Conservation (phyloP, 2,888 invertebrate species). For the Ditula angustiorana region DNA sequence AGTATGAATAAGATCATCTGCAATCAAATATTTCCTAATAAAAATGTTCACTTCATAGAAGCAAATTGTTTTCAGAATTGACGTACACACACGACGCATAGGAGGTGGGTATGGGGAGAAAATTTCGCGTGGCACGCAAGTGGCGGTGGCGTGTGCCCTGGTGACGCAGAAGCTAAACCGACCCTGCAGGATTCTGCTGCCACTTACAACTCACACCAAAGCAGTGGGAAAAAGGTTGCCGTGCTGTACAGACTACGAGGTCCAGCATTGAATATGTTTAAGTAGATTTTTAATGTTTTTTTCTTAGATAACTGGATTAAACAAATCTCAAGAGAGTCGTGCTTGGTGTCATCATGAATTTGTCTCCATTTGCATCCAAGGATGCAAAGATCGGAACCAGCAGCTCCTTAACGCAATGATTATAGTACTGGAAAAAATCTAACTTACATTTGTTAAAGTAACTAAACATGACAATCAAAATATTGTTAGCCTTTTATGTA, state of each 20-base stretch:
- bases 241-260: constrained; percentile 80
- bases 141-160: constrained; percentile 87
- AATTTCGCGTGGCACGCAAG: constrained; percentile 84
- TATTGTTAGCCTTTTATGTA: neutral
- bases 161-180: constrained; percentile 85
- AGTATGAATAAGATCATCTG: neutral
- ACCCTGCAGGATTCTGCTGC: constrained; percentile 88
- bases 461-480: neutral
- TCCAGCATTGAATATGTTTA: constrained; percentile 40
- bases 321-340: too few species aligned
- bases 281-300: neutral
- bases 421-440: too few species aligned
- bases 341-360: too few species aligned
- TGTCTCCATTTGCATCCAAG: too few species aligned
- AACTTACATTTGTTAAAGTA: too few species aligned
- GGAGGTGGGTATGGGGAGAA: constrained; percentile 89
- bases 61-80: constrained; percentile 4
- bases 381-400: too few species aligned
- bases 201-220: constrained; percentile 87
- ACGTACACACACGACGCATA: constrained; percentile 50
- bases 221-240: constrained; percentile 83
- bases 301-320: too few species aligned
- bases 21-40: too few species aligned
- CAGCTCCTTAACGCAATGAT: too few species aligned
- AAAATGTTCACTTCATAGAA: neutral